Evolutionary conservation across 2,797 vertebrate species (phyloP).

Genomic region (Sandelia bainsii): DNA sequence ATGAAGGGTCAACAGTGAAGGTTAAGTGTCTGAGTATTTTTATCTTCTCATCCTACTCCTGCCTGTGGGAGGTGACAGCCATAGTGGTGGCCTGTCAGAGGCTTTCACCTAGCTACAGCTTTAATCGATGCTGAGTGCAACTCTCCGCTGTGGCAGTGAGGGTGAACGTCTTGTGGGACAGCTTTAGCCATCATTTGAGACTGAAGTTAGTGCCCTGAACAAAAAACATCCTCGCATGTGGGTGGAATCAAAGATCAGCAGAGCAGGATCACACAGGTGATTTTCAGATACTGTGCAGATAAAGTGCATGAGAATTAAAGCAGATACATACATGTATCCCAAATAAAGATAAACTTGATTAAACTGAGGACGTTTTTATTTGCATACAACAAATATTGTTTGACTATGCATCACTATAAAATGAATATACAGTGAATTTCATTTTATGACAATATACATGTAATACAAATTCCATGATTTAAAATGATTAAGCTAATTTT

Average conservation of each 20-base stretch:
- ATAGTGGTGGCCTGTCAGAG: conserved; percentile 56
- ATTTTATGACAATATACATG: too few relatives aligned
- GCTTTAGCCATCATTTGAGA: conserved; percentile 38
- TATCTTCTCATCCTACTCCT: conserved; percentile 53
- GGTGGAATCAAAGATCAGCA: conserved; percentile 43
- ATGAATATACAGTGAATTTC: neutral
- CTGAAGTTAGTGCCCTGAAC: conserved; percentile 38
- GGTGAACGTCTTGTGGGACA: conserved; percentile 43
- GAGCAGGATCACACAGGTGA: conserved; percentile 19
- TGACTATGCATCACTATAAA: neutral
- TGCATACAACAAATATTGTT: too few relatives aligned
- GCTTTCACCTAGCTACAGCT: conserved; percentile 52
- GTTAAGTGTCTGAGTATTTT: conserved; percentile 59
- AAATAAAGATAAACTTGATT: too few relatives aligned
- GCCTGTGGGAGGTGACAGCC: conserved; percentile 57
- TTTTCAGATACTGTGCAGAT: conserved; percentile 3
- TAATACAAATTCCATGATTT: neutral
- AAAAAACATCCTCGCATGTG: conserved; percentile 44
- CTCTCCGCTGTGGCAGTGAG: conserved; percentile 36
- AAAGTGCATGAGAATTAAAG: conserved; percentile 9
- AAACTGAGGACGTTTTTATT: too few relatives aligned
- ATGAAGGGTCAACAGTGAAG: conserved; percentile 56
- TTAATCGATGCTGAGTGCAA: conserved; percentile 64
- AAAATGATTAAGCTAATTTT: neutral
- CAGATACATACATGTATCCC: too few relatives aligned